phyloP scores from a whole-genome alignment of 2,888 invertebrate genomes.

The Dasysyrphus albostriatus region DNA sequence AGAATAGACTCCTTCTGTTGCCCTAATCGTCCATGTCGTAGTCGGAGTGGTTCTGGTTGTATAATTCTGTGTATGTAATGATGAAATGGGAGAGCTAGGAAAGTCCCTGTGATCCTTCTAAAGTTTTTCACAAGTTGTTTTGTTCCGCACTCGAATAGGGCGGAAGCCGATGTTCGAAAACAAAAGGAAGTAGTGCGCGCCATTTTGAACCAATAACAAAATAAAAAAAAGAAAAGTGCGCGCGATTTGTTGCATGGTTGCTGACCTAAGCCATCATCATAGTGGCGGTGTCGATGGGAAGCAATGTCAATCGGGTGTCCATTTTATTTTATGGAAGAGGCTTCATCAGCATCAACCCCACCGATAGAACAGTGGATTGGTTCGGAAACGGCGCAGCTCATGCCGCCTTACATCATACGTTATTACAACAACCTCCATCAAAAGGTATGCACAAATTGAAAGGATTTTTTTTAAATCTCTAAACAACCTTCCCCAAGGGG shows the following conservation, averaged over 20 bases:
- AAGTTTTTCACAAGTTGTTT: conserved; percentile 60
- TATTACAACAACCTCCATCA: conserved; percentile 86
- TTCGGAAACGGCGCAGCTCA: conserved; percentile 87
- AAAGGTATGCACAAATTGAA: conserved; percentile 79
- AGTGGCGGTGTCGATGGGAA: conserved; percentile 48
- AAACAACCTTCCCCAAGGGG: conserved; percentile 45
- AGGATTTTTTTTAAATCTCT: background rate
- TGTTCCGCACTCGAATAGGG: background rate
- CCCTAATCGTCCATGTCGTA: conserved; percentile 6
- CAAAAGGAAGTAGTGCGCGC: conserved; percentile 39
- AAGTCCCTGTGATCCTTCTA: conserved; percentile 20
- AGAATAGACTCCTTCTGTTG: conserved; percentile 29
- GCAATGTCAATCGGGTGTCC: conserved; percentile 53
- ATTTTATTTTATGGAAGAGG: conserved; percentile 77
- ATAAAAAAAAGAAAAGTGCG: conserved; percentile 1
- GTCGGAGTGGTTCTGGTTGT: conserved; percentile 28
- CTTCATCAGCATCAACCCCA: conserved; percentile 74
- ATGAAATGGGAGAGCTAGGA: conserved; percentile 21
- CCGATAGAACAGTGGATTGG: conserved; percentile 86
- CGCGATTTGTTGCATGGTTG: conserved; percentile 41
- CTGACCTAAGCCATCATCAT: conserved; percentile 21
- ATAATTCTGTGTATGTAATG: conserved; percentile 5
- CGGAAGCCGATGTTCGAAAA: conserved; percentile 31
- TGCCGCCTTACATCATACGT: conserved; percentile 88
- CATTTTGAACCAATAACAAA: conserved; percentile 4